Evolutionary conservation across 1,140 invertebrate species (phyloP), one percentile per base, ranked within the genome.

Genomic region (Drosophila nannoptera): DNA sequence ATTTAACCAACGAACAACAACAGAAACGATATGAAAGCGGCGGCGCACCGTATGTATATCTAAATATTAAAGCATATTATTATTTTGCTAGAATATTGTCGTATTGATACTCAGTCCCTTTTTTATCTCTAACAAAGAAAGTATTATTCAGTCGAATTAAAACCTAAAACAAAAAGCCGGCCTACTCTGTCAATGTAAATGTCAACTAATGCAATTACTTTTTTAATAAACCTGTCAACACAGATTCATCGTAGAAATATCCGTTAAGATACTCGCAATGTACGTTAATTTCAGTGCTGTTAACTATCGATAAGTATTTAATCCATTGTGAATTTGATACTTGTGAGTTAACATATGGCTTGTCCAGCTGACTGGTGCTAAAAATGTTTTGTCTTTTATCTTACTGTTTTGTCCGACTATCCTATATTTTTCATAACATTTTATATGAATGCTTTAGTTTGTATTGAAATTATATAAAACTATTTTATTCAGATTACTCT

Each of bases 11-110:
- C 29, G 49, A 36, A 36, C 12, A 50, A 36, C 36, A 50, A 49
- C 36, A 32, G 36, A 16, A 58, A 40, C 43, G 35, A 31, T 35
- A 38, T 29, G 45, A 50, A 50, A 29, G 54, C 54, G 63, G 50
- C 54, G 54, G 54, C 63, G 54, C 45, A 50, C 49, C 35, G 63
- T 42, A 49, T 53, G 40, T 32, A 53, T 50, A 58, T 4, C 22
- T 9, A 45, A 54, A n/a, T n/a, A n/a, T n/a, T n/a, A n/a, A n/a
- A n/a, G n/a, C n/a, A n/a, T n/a, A n/a, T n/a, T n/a, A n/a, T n/a
- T n/a, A n/a, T n/a, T n/a, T n/a, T n/a, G n/a, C n/a, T n/a, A n/a
- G n/a, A n/a, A n/a, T n/a, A n/a, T n/a, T n/a, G n/a, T n/a, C n/a
- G n/a, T n/a, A n/a, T n/a, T n/a, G n/a, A n/a, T n/a, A n/a, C n/a